Evolutionary conservation across 2,797 vertebrate genomes (phyloP).

Genomic region (Sebastiscus tertius): DNA sequence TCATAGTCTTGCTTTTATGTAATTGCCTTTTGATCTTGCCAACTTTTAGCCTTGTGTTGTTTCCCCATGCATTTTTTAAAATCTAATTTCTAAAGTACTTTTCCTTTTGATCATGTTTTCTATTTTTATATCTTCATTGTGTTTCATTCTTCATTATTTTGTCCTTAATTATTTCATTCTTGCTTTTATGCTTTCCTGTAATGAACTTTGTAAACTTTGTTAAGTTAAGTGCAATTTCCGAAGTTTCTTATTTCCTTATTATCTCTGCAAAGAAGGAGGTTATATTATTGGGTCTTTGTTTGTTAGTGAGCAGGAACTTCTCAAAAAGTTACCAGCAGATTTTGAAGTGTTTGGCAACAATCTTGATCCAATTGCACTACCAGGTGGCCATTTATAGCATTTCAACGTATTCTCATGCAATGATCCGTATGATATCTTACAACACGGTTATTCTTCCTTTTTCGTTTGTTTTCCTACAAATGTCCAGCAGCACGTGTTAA

Average conservation of each 20-base stretch:
- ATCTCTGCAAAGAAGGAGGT: neutral
- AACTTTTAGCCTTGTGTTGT: conserved; percentile 40
- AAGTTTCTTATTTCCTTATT: neutral
- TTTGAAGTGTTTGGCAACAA: neutral
- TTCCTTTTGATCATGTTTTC: conserved; percentile 47
- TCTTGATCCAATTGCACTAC: neutral
- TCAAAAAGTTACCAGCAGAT: neutral
- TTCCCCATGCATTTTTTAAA: conserved; percentile 11
- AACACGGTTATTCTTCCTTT: no score
- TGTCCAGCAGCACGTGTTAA: no score
- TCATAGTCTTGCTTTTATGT: conserved; percentile 24
- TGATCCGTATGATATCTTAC: no score
- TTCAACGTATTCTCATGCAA: no score
- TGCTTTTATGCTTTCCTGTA: neutral
- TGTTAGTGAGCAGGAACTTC: neutral
- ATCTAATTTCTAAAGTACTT: neutral
- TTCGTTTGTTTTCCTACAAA: no score
- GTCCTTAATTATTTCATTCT: conserved; percentile 9
- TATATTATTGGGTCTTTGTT: neutral
- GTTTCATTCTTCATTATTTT: conserved; percentile 4
- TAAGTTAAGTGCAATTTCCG: neutral
- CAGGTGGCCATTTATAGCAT: neutral
- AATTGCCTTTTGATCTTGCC: conserved; percentile 51
- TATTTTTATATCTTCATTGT: conserved; percentile 4
- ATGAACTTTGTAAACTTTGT: neutral